Evolutionary conservation across 2,113 vertebrate genomes (phyloP).

Genomic region (Platichthys flesus): DNA sequence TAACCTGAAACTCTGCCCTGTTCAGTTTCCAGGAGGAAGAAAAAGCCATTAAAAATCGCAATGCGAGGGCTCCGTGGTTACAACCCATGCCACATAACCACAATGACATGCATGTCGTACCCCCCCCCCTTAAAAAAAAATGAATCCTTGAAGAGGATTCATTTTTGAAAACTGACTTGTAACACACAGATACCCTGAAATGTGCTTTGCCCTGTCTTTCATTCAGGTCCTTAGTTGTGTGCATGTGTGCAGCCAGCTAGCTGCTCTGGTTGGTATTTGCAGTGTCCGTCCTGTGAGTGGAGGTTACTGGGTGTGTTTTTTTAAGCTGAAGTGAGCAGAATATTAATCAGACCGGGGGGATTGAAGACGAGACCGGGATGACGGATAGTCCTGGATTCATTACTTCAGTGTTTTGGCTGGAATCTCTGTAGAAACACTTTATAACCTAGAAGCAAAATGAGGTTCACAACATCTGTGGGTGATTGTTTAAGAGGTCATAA

Average conservation of each 20-base stretch:
- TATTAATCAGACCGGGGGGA: constrained; percentile 20
- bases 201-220: not conserved
- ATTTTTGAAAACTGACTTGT: not conserved
- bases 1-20: not conserved
- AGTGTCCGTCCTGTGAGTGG: constrained; percentile 17
- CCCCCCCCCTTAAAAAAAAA: not conserved
- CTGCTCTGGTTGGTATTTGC: constrained; percentile 22
- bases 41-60: not conserved
- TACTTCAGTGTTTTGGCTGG: constrained; percentile 7
- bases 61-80: not conserved
- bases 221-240: not conserved
- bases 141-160: not conserved
- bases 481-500: no score
- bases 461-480: no score
- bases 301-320: constrained; percentile 20
- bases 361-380: constrained; percentile 20
- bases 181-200: not conserved
- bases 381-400: constrained; percentile 8
- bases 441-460: no score
- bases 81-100: not conserved
- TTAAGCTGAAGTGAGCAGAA: constrained; percentile 46
- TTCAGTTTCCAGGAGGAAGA: not conserved
- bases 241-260: not conserved
- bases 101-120: not conserved
- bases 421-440: not conserved